Percentiles rank a stretch among this genome's conserved stretches.
These are phyloP conservation scores for Diprion similis DNA, from an alignment of 1,140 invertebrate genomes.

Conservation along the genomic window DNA sequence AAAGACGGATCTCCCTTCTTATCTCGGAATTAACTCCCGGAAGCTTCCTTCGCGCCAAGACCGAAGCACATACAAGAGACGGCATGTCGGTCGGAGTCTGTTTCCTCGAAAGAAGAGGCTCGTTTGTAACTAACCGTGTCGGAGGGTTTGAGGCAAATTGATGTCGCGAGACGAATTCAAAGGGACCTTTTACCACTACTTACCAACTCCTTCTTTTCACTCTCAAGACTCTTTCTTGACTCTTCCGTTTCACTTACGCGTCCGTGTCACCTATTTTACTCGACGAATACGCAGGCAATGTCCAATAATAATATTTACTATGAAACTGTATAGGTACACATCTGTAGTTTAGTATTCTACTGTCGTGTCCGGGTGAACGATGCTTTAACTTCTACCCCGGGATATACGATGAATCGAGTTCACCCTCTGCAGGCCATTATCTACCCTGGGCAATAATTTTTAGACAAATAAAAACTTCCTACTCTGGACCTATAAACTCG, in stretches of 20 bases:
- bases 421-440: neutral
- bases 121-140: neutral
- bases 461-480: neutral
- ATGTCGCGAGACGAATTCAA: conserved; percentile 1
- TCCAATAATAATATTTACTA: no score
- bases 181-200: neutral
- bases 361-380: neutral
- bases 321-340: no score
- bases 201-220: neutral
- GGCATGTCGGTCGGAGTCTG: no score
- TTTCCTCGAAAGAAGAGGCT: neutral
- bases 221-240: no score
- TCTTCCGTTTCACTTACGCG: no score
- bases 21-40: conserved; percentile 3
- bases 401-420: no score
- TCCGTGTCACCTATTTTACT: no score
- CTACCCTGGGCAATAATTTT: neutral
- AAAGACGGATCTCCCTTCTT: conserved; percentile 32
- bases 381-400: neutral
- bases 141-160: neutral
- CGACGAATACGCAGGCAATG: no score
- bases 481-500: neutral
- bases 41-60: neutral
- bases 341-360: no score
- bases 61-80: no score